phyloP scores from a whole-genome alignment of 2,888 invertebrate species.

The Urechis unicinctus region DNA sequence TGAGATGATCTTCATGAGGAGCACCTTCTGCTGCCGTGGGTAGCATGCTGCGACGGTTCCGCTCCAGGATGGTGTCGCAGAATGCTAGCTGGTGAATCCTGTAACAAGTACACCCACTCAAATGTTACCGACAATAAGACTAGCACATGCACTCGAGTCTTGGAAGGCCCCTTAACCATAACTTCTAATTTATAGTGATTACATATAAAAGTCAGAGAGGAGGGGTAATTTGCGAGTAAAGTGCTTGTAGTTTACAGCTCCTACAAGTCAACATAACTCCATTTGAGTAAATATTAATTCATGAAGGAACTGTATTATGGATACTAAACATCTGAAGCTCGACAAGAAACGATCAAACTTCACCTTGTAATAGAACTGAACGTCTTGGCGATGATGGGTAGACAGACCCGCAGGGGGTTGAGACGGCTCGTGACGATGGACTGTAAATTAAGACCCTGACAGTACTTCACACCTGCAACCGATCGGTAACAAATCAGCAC shows the following conservation, averaged over 20 bases:
- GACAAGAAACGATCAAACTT: too few species aligned
- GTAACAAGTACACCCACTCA: conserved; percentile 12
- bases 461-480: conserved; percentile 66
- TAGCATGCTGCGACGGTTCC: conserved; percentile 58
- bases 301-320: background rate
- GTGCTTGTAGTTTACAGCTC: too few species aligned
- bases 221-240: background rate
- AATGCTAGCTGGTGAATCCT: conserved; percentile 78
- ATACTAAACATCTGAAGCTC: conserved; percentile 38
- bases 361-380: conserved; percentile 52
- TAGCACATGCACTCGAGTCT: too few species aligned
- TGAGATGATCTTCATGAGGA: conserved; percentile 26
- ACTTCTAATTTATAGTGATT: too few species aligned
- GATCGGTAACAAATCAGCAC: background rate
- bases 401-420: conserved; percentile 81
- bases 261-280: too few species aligned
- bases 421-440: conserved; percentile 77
- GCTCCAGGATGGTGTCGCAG: conserved; percentile 83
- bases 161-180: too few species aligned
- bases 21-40: conserved; percentile 38
- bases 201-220: background rate
- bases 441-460: conserved; percentile 75
- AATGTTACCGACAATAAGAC: background rate
- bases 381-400: conserved; percentile 44
- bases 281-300: background rate